Conservation (phyloP, 2,797 vertebrate species). For the Aulostomus chinensis region DNA sequence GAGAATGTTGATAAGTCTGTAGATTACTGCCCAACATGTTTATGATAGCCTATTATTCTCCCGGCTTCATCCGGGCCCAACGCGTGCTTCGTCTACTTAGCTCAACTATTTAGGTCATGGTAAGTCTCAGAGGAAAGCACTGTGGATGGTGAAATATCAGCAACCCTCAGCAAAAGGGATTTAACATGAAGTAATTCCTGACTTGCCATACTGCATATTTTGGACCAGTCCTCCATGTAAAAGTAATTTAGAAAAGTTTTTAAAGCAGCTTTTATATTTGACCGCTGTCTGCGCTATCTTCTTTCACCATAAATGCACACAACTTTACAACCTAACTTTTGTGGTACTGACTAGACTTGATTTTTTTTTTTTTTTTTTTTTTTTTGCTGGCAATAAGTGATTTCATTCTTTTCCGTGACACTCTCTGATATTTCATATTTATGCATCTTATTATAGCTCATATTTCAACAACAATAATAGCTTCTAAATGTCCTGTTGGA, state of each 20-base stretch:
- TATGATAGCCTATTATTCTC: slow-evolving; percentile 78
- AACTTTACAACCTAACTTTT: too few species aligned
- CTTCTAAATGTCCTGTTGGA: slow-evolving; percentile 51
- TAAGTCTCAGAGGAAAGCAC: slow-evolving; percentile 35
- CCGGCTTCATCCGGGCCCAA: slow-evolving; percentile 63
- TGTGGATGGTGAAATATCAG: slow-evolving; percentile 31
- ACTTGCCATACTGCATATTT: too few species aligned
- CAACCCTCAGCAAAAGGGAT: slow-evolving; percentile 16
- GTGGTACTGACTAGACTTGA: too few species aligned
- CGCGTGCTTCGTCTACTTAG: slow-evolving; percentile 68
- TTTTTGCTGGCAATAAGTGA: background rate
- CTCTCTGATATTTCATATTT: slow-evolving; percentile 38
- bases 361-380: too few species aligned
- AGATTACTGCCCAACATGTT: slow-evolving; percentile 79
- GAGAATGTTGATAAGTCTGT: slow-evolving; percentile 76
- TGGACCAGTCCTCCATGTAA: background rate
- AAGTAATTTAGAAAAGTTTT: background rate
- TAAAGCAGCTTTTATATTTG: too few species aligned
- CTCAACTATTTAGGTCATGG: slow-evolving; percentile 71
- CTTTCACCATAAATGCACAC: too few species aligned
- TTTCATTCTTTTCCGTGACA: slow-evolving; percentile 23
- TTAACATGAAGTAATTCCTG: too few species aligned
- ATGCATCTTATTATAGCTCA: slow-evolving; percentile 39
- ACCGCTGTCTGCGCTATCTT: too few species aligned
- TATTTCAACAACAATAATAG: slow-evolving; percentile 63